Evolutionary conservation across 2,113 vertebrate genomes (phyloP), one percentile per base, ranked within the genome.

Genomic region (Entomyzon cyanotis): DNA sequence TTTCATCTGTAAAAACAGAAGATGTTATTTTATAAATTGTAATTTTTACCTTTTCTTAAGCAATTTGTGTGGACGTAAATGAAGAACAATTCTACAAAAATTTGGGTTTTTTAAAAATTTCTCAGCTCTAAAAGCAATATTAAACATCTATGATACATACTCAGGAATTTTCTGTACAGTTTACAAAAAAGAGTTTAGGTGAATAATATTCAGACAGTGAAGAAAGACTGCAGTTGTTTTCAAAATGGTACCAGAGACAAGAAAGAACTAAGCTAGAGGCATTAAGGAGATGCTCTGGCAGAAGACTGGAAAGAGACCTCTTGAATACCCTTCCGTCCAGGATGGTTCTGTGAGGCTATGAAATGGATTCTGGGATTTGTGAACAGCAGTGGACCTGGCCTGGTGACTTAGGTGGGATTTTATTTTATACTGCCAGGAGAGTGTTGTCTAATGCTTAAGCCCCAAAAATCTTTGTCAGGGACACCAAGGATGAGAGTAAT

Each of bases 1-100:
- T 97, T 99, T 98, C 49, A 98, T 90, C 97, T 97, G 97, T 68
- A 65, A 78, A 95, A 94, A 35, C 7, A 95, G 2, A 52, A 92
- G 89, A 74, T 5, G 2, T 31, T 33, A 28, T 44, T 35, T n/a
- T 41, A 53, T 52, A 11, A 50, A 78, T 19, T 39, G 11, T 25
- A 63, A 16, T 77, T 81, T 62, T 69, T 49, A 58, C 12, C 13
- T 79, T 50, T 60, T 23, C 47, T 75, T 59, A 27, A 79, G 49
- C 35, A 14, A n/a, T 73, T 67, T 31, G 31, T 20, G 22, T 11
- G 24, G 39, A 70, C 12, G 14, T 11, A 77, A 50, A 47, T 12
- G 5, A 52, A 90, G 14, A 88, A 49, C 20, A 49, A 30, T 31
- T 59, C 16, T 33, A 69, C 5, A 15, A 33, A 23, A 18, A n/a